Evolutionary conservation across 2,113 vertebrate species (phyloP), one percentile per base, ranked within the genome.

Genomic region (Bujurquina vittata): DNA sequence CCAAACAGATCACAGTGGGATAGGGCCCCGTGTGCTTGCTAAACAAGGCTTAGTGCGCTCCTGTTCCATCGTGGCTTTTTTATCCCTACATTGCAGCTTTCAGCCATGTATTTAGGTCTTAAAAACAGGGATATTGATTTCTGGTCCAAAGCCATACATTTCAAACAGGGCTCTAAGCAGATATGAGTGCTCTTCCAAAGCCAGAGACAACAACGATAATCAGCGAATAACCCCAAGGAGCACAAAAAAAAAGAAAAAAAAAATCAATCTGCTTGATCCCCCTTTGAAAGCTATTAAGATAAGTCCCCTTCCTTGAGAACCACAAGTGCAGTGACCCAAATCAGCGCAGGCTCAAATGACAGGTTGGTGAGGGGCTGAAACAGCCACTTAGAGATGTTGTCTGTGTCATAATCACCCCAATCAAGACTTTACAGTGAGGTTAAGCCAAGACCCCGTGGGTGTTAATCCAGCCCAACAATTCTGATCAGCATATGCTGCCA

Each of bases 321-420:
- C 77, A 60, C n/a, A 11, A 87, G 83, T 61, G 85, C 87, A 85
- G 72, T 88, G 88, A 92, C 90, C 90, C 88, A 79, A 89, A 93
- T 93, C 90, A 81, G 72, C 12, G 20, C 82, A 20, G 69, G 86
- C 65, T 81, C 37, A 76, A 77, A 84, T 60, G 59, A 89, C 54
- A 77, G 80, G 77, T 57, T 61, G 29, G 65, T 11, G 4, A 35
- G 60, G 67, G 77, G 55, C 67, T 80, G 83, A 84, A 87, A 78
- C 74, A 35, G 88, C 86, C 86, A 87, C 85, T 91, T 90, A 85
- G 80, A 52, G 87, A 88, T 80, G 67, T 73, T 55, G 43, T 26
- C 80, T 49, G 84, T 81, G 77, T 81, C 29, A 77, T 91, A 92
- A 93, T 91, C 91, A 87, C 56, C 89, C 92, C 91, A 92, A 93